Evolutionary conservation across 2,888 invertebrate genomes (phyloP), one percentile per base, ranked within the genome.

Genomic region (Bhutanitis thaidina): DNA sequence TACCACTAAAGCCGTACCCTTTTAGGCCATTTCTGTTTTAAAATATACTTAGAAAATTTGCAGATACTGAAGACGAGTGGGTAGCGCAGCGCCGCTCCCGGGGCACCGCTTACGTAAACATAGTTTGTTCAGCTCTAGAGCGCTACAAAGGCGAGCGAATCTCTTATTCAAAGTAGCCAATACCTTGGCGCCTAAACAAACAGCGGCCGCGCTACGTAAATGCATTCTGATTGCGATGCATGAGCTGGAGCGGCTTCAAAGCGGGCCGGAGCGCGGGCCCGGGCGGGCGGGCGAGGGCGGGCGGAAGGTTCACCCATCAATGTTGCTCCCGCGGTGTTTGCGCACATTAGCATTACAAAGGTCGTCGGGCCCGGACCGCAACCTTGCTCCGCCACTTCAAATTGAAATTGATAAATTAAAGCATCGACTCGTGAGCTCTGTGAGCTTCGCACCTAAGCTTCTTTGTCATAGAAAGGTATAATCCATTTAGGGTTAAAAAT

Each of bases 161-260:
- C 61, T 77, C 71, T 78, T 82, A 85, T 84, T 82, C 75, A 80
- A 81, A 85, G 81, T 77, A 76, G 83, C 84, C n/a, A 80, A 82
- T 82, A 81, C 70, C 69, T 40, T 61, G 69, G 77, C 68, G 76
- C 84, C 84, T 84, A 79, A 81, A 77, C 77, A 77, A 84, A 85
- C 80, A 83, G 37, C 49, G 59, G 39, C 49, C 65, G 64, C 71
- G 70, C 74, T 71, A 69, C 74, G 73, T 67, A 69, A 71, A 73
- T 69, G 79, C 75, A 71, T 67, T 67, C 69, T 51, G 65, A 69
- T 72, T 58, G 75, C 74, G 67, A 74, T 71, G 66, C 46, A 36
- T 36, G 52, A 51, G 45, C 47, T 55, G 47, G 58, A 58, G 63
- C 59, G 57, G 65, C 55, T 51, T 12, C 50, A 57, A 34, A 46